Evolutionary conservation across 2,113 vertebrate genomes (phyloP), one percentile per base, ranked within the genome.

Genomic region (Azemiops feae): DNA sequence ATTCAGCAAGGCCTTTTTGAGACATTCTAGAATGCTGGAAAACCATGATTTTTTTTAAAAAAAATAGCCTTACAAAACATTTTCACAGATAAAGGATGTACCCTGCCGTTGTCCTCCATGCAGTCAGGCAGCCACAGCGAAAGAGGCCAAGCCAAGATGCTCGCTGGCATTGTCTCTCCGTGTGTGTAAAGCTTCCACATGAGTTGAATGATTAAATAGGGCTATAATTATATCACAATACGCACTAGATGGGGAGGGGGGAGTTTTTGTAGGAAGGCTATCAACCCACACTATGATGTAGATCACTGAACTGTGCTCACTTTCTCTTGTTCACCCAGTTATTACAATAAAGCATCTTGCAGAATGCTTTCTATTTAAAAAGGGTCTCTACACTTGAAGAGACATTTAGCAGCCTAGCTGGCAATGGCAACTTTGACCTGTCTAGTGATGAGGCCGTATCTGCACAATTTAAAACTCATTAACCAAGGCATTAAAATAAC

Each of bases 401-500:
- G 43, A 43, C 58, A 47, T 85, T 86, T 30, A 86, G 64, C 5
- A 0, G 7, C 53, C 55, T 64, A 55, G 53, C 25, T 91, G 74
- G 74, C 55, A 55, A 54, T 54, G 34, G 57, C 27, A 34, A 89
- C 57, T 43, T 47, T 94, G 74, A 89, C 34, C 81, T 89, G 45
- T 85, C 25, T 64, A 69, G 74, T 54, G 47, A 47, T 50, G n/a
- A 90, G 45, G 88, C 74, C 64, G 22, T 89, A 27, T 86, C 85
- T 88, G 50, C 39, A 91, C 53, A 85, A 34, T 85, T 85, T 91
- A 89, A 30, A 90, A 27, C 81, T 90, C 39, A 4, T 89, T 93
- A 94, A 47, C 90, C 64, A 14, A 95, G 58, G 58, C 54, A 52
- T 89, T 92, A 92, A 89, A 89, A 92, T 89, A 86, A 69, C 87